phyloP scores from a whole-genome alignment of 2,113 vertebrate species.

The Melanerpes formicivorus region DNA sequence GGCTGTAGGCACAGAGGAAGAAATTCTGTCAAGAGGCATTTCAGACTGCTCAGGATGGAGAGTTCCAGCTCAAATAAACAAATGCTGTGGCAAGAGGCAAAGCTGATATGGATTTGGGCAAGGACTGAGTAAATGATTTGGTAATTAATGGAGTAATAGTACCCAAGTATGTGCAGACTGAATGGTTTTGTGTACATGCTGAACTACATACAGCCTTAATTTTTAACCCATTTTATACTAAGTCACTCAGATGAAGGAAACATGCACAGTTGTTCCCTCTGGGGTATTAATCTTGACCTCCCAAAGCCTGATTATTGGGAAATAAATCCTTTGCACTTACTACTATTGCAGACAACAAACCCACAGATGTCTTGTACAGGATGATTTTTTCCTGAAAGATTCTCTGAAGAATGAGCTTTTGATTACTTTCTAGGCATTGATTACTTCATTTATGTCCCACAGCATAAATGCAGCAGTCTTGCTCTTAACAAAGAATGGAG shows the following conservation, averaged over 20 bases:
- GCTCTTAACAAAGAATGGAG: neutral
- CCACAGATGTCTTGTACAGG: neutral
- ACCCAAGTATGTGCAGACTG: slow-evolving; percentile 43
- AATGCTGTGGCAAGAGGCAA: slow-evolving; percentile 65
- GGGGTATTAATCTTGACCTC: slow-evolving; percentile 11
- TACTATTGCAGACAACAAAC: slow-evolving; percentile 26
- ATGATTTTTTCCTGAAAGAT: neutral
- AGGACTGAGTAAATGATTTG: slow-evolving; percentile 74
- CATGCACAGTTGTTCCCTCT: neutral
- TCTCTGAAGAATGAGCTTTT: neutral
- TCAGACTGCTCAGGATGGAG: neutral
- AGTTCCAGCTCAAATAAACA: slow-evolving; percentile 67
- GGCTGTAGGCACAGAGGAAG: slow-evolving; percentile 6
- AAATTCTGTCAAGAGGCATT: neutral
- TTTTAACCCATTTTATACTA: slow-evolving; percentile 50
- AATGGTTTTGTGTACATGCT: neutral
- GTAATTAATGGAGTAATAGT: slow-evolving; percentile 72
- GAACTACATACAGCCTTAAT: slow-evolving; percentile 23
- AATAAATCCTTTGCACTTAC: slow-evolving; percentile 29
- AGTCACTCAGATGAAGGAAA: slow-evolving; percentile 21
- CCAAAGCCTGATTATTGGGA: slow-evolving; percentile 5
- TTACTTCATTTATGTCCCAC: slow-evolving; percentile 24
- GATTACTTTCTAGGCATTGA: slow-evolving; percentile 54
- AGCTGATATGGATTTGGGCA: slow-evolving; percentile 68
- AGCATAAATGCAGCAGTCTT: slow-evolving; percentile 42